Conservation (phyloP, 2,797 vertebrate genomes). For the Chrosomus eos region DNA sequence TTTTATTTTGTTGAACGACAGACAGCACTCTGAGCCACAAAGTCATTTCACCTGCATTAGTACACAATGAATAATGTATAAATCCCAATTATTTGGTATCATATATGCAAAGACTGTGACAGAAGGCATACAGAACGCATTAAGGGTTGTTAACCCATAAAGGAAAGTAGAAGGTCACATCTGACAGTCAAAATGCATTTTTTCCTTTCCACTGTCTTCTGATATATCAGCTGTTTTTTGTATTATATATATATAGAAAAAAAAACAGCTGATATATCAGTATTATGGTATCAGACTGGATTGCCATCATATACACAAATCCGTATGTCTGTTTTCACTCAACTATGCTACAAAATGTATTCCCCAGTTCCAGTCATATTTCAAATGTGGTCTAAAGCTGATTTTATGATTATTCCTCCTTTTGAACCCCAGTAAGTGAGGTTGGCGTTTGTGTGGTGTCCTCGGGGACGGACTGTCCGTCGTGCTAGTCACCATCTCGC, state of each 20-base stretch:
- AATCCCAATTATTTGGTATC: constrained; percentile 99
- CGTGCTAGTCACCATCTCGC: constrained; percentile 89
- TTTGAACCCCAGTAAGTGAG: constrained; percentile 84
- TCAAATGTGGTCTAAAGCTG: constrained; percentile 58
- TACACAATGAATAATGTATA: constrained; percentile 99
- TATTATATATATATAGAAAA: too few relatives aligned
- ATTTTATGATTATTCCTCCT: constrained; percentile 77
- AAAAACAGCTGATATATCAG: not conserved
- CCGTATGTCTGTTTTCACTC: constrained; percentile 42
- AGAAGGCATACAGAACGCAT: constrained; percentile 98
- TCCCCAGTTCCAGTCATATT: constrained; percentile 40
- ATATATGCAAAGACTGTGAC: constrained; percentile 99
- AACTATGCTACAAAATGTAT: not conserved
- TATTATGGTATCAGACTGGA: not conserved
- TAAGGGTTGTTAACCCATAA: constrained; percentile 92
- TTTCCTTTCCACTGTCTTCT: constrained; percentile 42
- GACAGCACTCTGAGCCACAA: constrained; percentile 84
- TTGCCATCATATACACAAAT: not conserved
- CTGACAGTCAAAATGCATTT: constrained; percentile 73
- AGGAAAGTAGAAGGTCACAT: constrained; percentile 81
- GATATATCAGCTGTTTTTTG: constrained; percentile 16
- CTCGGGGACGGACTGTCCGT: constrained; percentile 87
- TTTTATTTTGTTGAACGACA: constrained; percentile 83
- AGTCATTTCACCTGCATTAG: constrained; percentile 97
- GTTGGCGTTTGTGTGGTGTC: constrained; percentile 80